phyloP scores from a whole-genome alignment of 1,140 invertebrate species.

The Dendroctonus valens region DNA sequence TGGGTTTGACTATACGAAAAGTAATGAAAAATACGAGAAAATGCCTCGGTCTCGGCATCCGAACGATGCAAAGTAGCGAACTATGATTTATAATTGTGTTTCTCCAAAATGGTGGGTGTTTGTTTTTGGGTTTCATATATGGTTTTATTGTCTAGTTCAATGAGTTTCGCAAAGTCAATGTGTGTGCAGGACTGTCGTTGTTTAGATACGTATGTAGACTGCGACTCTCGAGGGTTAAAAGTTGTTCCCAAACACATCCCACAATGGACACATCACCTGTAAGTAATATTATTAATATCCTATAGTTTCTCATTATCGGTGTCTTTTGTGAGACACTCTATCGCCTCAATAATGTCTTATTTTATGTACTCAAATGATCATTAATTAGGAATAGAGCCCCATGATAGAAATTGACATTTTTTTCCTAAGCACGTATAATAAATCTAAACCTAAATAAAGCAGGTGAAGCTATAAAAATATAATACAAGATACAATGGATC shows the following conservation, averaged over 20 bases:
- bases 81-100: constrained; percentile 45
- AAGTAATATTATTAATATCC: constrained; percentile 47
- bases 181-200: constrained; percentile 61
- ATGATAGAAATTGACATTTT: no score
- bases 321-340: no score
- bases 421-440: no score
- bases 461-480: no score
- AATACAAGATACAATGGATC: no score
- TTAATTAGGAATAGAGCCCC: no score
- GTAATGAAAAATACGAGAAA: constrained; percentile 9
- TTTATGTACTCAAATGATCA: no score
- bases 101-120: constrained; percentile 50
- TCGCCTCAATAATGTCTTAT: no score
- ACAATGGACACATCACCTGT: constrained; percentile 61
- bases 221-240: constrained; percentile 59
- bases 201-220: constrained; percentile 59
- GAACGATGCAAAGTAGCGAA: constrained; percentile 37
- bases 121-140: constrained; percentile 46
- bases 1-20: constrained; percentile 8
- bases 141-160: constrained; percentile 39
- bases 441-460: no score
- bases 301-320: no score
- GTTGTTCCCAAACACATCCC: constrained; percentile 58
- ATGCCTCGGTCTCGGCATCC: constrained; percentile 9
- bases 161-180: constrained; percentile 48